These are phyloP conservation scores for Harpagifer antarcticus DNA, from an alignment of 2,797 vertebrate species.

Conservation along the genomic window DNA sequence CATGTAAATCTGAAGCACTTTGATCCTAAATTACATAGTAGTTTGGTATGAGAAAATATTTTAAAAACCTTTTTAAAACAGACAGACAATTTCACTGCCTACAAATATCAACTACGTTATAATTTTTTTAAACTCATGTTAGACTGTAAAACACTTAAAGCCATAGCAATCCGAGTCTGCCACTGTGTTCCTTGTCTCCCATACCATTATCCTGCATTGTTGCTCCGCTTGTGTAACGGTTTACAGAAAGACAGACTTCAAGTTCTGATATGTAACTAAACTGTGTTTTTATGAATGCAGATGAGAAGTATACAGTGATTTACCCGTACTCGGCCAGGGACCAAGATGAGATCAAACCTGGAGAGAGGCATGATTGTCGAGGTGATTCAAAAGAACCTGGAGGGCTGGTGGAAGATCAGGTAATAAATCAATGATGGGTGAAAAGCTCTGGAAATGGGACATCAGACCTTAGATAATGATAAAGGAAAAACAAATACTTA, in stretches of 20 bases:
- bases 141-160: not conserved
- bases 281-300: constrained; percentile 75
- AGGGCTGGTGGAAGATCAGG: constrained; percentile 99
- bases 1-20: not conserved
- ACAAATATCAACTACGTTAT: not conserved
- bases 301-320: constrained; percentile 95
- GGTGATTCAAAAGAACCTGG: constrained; percentile 97
- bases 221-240: constrained; percentile 1
- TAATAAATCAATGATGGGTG: constrained; percentile 57
- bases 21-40: not conserved
- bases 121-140: not conserved
- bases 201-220: constrained; percentile 14
- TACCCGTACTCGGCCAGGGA: constrained; percentile 95
- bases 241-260: not conserved
- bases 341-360: constrained; percentile 96
- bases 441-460: not conserved
- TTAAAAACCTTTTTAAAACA: not conserved
- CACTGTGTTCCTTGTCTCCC: constrained; percentile 33
- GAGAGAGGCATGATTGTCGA: constrained; percentile 94
- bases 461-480: not conserved
- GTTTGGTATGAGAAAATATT: not conserved
- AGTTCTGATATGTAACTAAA: not conserved
- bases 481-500: not conserved
- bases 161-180: not conserved
- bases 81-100: constrained; percentile 2